Base-by-base conservation (phyloP, 2,797 vertebrate genomes). In the Muraenolepis orangiensis region DNA sequence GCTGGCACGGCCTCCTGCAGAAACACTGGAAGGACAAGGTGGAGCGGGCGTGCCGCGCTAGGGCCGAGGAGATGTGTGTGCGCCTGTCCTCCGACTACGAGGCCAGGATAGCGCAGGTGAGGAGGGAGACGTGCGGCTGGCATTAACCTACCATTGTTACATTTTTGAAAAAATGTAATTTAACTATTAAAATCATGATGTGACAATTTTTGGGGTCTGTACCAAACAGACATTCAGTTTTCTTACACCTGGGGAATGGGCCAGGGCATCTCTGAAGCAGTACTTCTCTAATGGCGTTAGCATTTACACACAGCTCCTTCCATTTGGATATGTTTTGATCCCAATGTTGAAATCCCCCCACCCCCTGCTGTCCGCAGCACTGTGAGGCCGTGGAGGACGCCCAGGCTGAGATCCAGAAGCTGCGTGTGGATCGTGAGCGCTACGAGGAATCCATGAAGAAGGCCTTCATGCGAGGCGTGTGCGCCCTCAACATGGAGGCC, bases 401-500 rank as follows among this genome's bases (percentile, higher is more conserved):
- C 70, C 95, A 94, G 86, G 86, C 88, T 51, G 96, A 98, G 87
- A 92, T 98, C 81, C 91, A 93, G 76, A 93, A 92, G 76, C 90
- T 99, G 83, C 96, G 90, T 1, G 81, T 80, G 8, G 96, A 98
- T 84, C 93, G 93, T 77, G 96, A 96, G 4, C 95, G 91, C 1
- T 97, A 94, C 76, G 96, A 98, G 85, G 96, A 96, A 73, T 94
- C 96, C 2, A 97, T 98, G 95, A 99, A 96, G 90, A 99, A 98
- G 86, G 97, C 98, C 1, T 98, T 99, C 83, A 98, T 99, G 98
- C 95, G 98, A 73, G 97, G 98, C 0, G 96, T 99, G 0, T 99
- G 98, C 80, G 98, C 98, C 6, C 92, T 99, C 85, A 99, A 99
- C 87, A 93, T 99, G 26, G 98, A 99, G 91, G 96, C 98, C n/a